A percentile compares a stretch with the other conserved stretches of the same genome.
phyloP scores from a whole-genome alignment of 2,888 invertebrate species.

The Eudasyphora cyanicolor region DNA sequence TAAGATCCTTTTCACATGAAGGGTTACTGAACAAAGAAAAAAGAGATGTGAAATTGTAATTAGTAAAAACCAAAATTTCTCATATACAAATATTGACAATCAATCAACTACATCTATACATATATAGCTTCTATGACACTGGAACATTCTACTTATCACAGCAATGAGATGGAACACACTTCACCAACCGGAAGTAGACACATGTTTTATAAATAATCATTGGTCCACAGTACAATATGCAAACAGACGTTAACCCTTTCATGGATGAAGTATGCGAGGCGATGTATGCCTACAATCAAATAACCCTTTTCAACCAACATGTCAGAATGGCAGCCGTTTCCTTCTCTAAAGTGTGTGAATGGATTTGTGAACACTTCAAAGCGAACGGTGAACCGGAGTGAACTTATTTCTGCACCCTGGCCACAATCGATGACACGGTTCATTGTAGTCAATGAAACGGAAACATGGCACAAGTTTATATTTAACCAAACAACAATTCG shows the following conservation, averaged over 20 bases:
- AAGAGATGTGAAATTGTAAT: constrained; percentile 35
- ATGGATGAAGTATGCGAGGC: not conserved
- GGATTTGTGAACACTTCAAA: constrained; percentile 19
- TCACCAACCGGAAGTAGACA: constrained; percentile 65
- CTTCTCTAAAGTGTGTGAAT: not conserved
- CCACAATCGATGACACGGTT: constrained; percentile 15
- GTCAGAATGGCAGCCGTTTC: constrained; percentile 6
- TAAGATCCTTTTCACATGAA: constrained; percentile 6
- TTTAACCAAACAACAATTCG: constrained; percentile 69
- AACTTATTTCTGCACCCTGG: not conserved
- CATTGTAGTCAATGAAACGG: constrained; percentile 47
- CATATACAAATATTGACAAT: constrained; percentile 22
- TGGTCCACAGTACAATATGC: constrained; percentile 18
- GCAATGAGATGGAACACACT: constrained; percentile 45
- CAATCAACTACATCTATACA: constrained; percentile 27
- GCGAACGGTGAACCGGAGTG: not conserved
- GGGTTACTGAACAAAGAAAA: not conserved
- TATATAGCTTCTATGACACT: not conserved
- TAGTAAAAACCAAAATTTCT: constrained; percentile 18
- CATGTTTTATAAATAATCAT: constrained; percentile 50
- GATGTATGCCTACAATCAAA: not conserved
- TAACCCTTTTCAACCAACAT: not conserved
- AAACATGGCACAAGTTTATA: constrained; percentile 59
- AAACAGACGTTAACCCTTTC: constrained; percentile 56
- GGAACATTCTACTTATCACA: constrained; percentile 32